Base-by-base conservation (phyloP, 1,140 invertebrate species). In the Dryas iulia region DNA sequence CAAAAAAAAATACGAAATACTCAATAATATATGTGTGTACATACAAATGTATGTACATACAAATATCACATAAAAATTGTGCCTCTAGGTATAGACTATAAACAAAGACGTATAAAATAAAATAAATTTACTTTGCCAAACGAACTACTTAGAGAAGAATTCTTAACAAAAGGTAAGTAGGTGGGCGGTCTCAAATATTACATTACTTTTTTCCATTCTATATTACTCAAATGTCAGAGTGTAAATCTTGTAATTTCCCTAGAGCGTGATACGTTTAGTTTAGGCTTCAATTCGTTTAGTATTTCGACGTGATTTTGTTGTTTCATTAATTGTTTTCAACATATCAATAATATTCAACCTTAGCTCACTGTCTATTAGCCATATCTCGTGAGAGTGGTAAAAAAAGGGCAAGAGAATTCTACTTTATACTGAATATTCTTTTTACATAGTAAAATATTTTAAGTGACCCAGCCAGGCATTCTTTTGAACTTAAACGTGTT, bases 231-330 rank as follows among this genome's bases (percentile, higher is more conserved):
- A 57, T 25, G 31, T 59, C 14, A 59, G 56, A 24, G 35, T 24
- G 23, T 33, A 66, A 59, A 66, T 59, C 33, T 39, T 23, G 23
- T 60, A 57, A 66, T 59, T 66, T 66, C 64, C 64, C 64, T 26
- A 10, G 64, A 28, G 64, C 2, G 47, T 63, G 11, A 54, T 63
- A 24, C 6, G 18, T 63, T 54, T 30, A 63, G 25, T 54, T 63
- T 28, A 25, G 52, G 61, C 25, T 26, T 63, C 28, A 63, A 63
- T 31, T 8, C 35, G 28, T 26, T 28, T 23, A 26, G 3, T 53
- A 54, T n/a, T 47, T 21, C 8, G 39, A 47, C 7, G 18, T 47
- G 39, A 21, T 47, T 47, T 47, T 47, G 39, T 21, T 47, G 18
- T 47, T 47, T 21, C 14, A 21, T 10, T 47, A 21, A 47, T 47